Evolutionary conservation across 1,140 invertebrate species (phyloP).

Genomic region (Brachionus sp.): DNA sequence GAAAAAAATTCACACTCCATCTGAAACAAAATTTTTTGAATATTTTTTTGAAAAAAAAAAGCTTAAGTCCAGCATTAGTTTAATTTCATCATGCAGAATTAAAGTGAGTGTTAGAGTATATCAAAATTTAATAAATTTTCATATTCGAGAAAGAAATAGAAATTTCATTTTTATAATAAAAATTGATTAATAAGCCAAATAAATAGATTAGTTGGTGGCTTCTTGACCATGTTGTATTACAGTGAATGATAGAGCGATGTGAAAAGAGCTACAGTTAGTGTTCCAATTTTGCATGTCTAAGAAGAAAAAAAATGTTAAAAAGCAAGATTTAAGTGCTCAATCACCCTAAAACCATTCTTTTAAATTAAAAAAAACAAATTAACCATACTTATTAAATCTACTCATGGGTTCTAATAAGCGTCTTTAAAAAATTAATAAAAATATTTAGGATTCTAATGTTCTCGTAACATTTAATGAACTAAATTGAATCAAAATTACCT

Average conservation of each 20-base stretch:
- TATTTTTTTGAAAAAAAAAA: neutral
- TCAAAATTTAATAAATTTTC: too few species aligned
- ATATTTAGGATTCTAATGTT: neutral
- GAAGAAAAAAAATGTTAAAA: too few species aligned
- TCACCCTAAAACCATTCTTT: neutral
- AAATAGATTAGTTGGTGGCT: too few species aligned
- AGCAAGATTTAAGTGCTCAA: neutral
- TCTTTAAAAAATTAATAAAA: neutral
- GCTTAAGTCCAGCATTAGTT: neutral
- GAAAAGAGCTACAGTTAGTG: neutral
- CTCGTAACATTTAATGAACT: neutral
- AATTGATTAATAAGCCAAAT: too few species aligned
- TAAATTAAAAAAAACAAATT: neutral
- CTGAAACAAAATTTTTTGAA: neutral
- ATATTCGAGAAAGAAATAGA: too few species aligned
- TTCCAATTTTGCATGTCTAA: too few species aligned
- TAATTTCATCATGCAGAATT: neutral
- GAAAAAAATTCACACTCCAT: conserved; percentile 29
- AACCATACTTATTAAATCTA: conserved; percentile 16
- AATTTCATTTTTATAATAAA: too few species aligned
- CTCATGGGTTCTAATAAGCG: conserved; percentile 33
- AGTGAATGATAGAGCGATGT: neutral
- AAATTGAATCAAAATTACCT: neutral
- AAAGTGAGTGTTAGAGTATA: neutral
- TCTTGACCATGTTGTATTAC: too few species aligned